Base-by-base conservation (phyloP, 2,113 vertebrate species). In the Notothenia rossii region DNA sequence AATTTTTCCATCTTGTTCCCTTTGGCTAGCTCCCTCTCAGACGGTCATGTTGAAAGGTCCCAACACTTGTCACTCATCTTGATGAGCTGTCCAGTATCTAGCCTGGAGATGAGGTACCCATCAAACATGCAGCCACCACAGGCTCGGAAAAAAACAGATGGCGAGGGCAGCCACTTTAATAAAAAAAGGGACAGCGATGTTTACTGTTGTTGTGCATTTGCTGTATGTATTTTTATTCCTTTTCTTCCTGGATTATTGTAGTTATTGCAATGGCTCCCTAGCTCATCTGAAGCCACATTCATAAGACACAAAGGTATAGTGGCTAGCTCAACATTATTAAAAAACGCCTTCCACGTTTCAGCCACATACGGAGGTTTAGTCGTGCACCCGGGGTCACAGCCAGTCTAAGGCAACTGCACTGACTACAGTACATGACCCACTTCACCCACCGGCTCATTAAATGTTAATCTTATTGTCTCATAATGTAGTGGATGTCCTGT, bases 11-110 rank as follows among this genome's bases (percentile, higher is more conserved):
- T 81, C 17, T 62, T 36, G 15, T 40, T 11, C 25, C 45, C 45
- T 82, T 76, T 66, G 65, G 82, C 61, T 62, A 25, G 22, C 68
- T 88, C 51, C 25, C 9, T 78, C 71, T 80, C 61, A 80, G 79
- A 89, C 86, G 86, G 84, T 20, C 77, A 70, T 86, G 81, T 81
- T 83, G 63, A 71, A 60, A 84, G 78, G 83, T 76, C 81, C 71
- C 83, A 73, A 86, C 77, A 87, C 79, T 88, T 93, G 91, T 91
- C 91, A 92, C 83, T 92, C 87, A 88, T 89, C 75, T 85, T 91
- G 92, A 93, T 85, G 88, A 89, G 83, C 81, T 90, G 89, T 90
- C 86, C 72, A 74, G 59, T 84, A 79, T 86, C 86, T 85, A 79
- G 87, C 88, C 84, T 72, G 77, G 72, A 88, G 86, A 89, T 79